Conservation (phyloP, 2,888 invertebrate species). For the Amaurobius ferox region DNA sequence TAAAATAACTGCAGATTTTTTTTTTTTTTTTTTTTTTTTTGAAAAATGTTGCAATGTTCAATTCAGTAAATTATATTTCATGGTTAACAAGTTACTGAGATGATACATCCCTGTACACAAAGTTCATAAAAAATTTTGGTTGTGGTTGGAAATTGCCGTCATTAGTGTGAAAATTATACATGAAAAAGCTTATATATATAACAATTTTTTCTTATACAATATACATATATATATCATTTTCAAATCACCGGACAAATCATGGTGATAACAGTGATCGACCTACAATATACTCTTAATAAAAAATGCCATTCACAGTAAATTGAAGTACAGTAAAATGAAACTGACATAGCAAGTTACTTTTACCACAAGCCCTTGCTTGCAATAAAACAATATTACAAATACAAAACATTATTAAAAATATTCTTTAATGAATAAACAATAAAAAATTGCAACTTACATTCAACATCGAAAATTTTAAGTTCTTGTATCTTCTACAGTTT, state of each 20-base stretch:
- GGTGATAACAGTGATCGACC: conserved; percentile 68
- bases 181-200: conserved; percentile 68
- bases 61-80: background rate
- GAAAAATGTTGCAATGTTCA: background rate
- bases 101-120: conserved; percentile 31
- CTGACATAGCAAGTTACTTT: conserved; percentile 55
- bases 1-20: too few species aligned
- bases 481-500: conserved; percentile 17
- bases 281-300: conserved; percentile 66
- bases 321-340: conserved; percentile 59
- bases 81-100: conserved; percentile 42
- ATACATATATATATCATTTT: conserved; percentile 70
- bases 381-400: conserved; percentile 64
- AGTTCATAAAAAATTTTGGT: conserved; percentile 43
- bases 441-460: conserved; percentile 62
- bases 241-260: conserved; percentile 68
- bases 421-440: conserved; percentile 70
- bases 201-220: conserved; percentile 57
- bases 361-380: conserved; percentile 38
- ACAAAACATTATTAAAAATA: conserved; percentile 72
- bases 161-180: conserved; percentile 47
- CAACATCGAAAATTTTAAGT: conserved; percentile 50
- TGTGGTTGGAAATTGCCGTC: conserved; percentile 25
- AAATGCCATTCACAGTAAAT: conserved; percentile 61
- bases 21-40: too few species aligned